Evolutionary conservation across 2,113 vertebrate genomes (phyloP).

Genomic region (Rattus rattus): DNA sequence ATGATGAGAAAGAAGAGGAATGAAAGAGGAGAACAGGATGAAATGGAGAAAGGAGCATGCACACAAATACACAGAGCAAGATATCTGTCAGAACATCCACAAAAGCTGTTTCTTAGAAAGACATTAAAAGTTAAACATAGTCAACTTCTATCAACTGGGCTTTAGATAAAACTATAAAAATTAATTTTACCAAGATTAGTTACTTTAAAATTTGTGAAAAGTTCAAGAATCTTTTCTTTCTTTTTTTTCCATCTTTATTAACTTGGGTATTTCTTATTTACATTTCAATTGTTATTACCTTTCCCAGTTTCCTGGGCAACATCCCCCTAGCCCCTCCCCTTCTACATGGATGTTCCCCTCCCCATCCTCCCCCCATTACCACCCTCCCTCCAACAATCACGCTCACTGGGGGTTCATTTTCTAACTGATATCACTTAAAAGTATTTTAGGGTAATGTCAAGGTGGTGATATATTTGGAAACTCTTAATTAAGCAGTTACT

Average conservation of each 20-base stretch:
- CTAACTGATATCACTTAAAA: background rate
- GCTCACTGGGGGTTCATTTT: too few relatives aligned
- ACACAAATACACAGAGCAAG: too few relatives aligned
- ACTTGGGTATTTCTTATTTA: too few relatives aligned
- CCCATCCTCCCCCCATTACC: too few relatives aligned
- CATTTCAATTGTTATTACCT: too few relatives aligned
- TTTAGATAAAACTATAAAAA: background rate
- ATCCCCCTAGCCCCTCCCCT: too few relatives aligned
- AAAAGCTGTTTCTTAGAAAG: background rate
- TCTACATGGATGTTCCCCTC: too few relatives aligned
- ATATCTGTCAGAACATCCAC: background rate
- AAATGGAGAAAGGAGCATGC: too few relatives aligned
- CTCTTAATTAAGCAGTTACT: background rate
- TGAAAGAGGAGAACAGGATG: background rate
- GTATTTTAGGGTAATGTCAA: background rate
- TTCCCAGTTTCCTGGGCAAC: too few relatives aligned
- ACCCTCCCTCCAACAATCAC: too few relatives aligned
- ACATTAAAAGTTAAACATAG: background rate
- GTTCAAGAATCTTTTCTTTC: background rate
- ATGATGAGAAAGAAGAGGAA: background rate
- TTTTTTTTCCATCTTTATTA: too few relatives aligned
- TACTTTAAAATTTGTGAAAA: background rate
- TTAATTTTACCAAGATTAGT: background rate
- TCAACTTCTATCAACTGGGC: background rate
- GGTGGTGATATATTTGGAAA: fast-evolving